A percentile compares a stretch with the other conserved stretches of the same genome.
phyloP scores from a whole-genome alignment of 30 jellyfish, hydroid and myxozoan species.

The Rhopilema esculentum region DNA sequence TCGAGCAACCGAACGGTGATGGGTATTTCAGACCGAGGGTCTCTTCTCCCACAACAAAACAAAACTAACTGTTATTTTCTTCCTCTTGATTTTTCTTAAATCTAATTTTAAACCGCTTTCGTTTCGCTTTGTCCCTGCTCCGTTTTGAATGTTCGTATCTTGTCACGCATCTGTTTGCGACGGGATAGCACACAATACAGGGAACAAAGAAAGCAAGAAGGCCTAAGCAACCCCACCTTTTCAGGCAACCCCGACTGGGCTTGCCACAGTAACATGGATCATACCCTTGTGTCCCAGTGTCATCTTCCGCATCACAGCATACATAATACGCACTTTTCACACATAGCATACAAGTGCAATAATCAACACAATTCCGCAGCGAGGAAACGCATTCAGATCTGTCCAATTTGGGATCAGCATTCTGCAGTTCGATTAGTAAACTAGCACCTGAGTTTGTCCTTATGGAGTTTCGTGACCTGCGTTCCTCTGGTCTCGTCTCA shows the following conservation, averaged over 20 bases:
- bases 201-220: slow-evolving; percentile 57
- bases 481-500: neutral
- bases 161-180: slow-evolving; percentile 65
- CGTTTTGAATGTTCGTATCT: slow-evolving; percentile 44
- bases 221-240: slow-evolving; percentile 61
- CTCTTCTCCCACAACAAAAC: neutral
- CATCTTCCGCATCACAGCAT: slow-evolving; percentile 65
- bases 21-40: neutral
- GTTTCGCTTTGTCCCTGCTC: slow-evolving; percentile 36
- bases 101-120: slow-evolving; percentile 59
- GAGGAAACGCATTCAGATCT: neutral
- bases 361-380: slow-evolving; percentile 52
- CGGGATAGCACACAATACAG: slow-evolving; percentile 62
- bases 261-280: slow-evolving; percentile 63
- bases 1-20: neutral
- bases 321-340: slow-evolving; percentile 66
- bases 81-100: slow-evolving; percentile 28
- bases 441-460: slow-evolving; percentile 37
- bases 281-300: slow-evolving; percentile 49
- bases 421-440: slow-evolving; percentile 23
- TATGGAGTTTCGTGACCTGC: slow-evolving; percentile 21
- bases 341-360: slow-evolving; percentile 72
- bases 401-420: neutral
- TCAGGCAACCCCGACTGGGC: slow-evolving; percentile 60
- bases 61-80: slow-evolving; percentile 22